phyloP scores from a whole-genome alignment of 2,888 invertebrate genomes.

The Drosophila basisetae region DNA sequence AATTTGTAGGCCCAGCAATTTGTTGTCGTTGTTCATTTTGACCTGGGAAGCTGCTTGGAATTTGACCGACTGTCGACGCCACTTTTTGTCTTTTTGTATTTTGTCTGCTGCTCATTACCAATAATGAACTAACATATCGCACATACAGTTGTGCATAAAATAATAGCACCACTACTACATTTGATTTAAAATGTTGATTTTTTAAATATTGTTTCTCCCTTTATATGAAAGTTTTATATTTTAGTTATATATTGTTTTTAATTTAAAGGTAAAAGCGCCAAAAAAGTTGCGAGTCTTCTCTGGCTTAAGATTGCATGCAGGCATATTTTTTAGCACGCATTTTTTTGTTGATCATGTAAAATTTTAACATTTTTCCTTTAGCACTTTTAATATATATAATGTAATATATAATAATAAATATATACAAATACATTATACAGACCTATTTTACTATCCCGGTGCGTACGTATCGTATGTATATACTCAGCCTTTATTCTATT shows the following conservation, averaged over 20 bases:
- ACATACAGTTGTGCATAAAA: conserved; percentile 7
- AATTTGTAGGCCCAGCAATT: conserved; percentile 49
- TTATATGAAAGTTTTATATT: too few species aligned
- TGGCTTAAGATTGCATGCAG: neutral
- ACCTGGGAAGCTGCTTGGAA: conserved; percentile 41
- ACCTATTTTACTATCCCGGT: neutral
- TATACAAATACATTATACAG: neutral
- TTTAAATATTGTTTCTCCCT: neutral
- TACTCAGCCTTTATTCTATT: conserved; percentile 24
- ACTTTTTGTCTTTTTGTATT: neutral
- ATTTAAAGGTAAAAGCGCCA: too few species aligned
- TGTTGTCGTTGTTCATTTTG: conserved; percentile 47
- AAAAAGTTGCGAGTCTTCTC: too few species aligned
- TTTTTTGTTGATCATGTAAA: neutral
- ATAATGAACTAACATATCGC: conserved; percentile 27
- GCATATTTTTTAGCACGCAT: neutral
- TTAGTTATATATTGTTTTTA: too few species aligned
- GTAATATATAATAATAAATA: neutral
- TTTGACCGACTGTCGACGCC: too few species aligned
- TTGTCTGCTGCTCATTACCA: conserved; percentile 33
- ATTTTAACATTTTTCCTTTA: neutral
- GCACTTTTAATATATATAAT: too few species aligned
- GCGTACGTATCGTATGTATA: neutral
- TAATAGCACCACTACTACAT: neutral
- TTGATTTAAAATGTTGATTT: too few species aligned